Conservation (phyloP, 2,797 vertebrate species). For the Melanogrammus aeglefinus region DNA sequence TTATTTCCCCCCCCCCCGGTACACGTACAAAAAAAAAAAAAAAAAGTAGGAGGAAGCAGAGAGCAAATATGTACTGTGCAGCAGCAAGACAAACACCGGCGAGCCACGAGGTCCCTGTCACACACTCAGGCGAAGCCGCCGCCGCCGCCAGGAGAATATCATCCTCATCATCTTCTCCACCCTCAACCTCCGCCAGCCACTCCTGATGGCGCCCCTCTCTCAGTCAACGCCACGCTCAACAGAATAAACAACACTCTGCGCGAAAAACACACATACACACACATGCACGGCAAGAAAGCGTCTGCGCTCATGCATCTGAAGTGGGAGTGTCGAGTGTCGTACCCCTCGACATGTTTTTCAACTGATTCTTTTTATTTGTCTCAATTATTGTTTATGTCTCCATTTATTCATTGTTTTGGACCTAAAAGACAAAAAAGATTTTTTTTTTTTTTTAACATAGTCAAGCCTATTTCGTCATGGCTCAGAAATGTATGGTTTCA, state of each 20-base stretch:
- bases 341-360: not conserved
- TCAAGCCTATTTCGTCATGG: not conserved
- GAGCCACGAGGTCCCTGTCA: not conserved
- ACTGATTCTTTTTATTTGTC: not conserved
- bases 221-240: not conserved
- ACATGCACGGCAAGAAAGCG: not conserved
- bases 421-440: not conserved
- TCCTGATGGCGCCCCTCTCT: not conserved
- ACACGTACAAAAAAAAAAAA: not conserved
- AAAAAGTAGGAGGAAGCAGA: not conserved
- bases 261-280: not conserved
- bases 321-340: not conserved
- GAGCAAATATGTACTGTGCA: not conserved
- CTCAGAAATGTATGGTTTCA: too few species aligned
- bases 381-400: not conserved
- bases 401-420: not conserved
- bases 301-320: not conserved
- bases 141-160: not conserved
- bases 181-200: not conserved
- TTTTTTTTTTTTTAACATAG: too few species aligned
- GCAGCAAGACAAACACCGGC: slow-evolving; percentile 1
- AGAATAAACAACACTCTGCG: not conserved
- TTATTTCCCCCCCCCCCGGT: not conserved
- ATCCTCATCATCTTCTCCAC: not conserved
- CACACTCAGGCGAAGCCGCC: not conserved